Evolutionary conservation across 2,113 vertebrate genomes (phyloP).

Genomic region (Phodopus roborovskii): DNA sequence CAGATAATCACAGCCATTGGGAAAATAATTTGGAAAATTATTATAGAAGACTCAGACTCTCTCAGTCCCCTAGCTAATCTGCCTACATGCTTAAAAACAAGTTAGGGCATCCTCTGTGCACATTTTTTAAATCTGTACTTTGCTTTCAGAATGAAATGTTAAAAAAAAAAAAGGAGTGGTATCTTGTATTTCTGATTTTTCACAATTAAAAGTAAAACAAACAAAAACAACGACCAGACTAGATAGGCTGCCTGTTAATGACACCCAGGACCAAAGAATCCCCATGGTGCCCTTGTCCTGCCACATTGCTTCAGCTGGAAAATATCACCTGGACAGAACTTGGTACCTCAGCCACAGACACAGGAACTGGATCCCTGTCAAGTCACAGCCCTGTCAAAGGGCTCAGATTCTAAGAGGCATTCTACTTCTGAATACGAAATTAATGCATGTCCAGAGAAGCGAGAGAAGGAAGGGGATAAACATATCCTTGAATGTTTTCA

Average conservation of each 20-base stretch:
- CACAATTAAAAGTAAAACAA: background rate
- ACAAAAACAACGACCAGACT: background rate
- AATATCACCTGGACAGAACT: background rate
- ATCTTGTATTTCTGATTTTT: background rate
- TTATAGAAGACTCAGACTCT: background rate
- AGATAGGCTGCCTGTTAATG: background rate
- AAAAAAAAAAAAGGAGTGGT: background rate
- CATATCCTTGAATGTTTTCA: background rate
- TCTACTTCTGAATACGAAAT: background rate
- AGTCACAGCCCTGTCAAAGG: background rate
- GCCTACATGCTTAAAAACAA: background rate
- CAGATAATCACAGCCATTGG: slow-evolving; percentile 8
- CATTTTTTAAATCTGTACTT: background rate
- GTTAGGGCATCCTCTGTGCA: background rate
- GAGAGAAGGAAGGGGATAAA: background rate
- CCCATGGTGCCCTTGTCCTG: background rate
- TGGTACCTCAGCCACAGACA: background rate
- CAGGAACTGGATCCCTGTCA: background rate
- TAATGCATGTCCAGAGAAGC: background rate
- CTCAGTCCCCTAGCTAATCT: background rate
- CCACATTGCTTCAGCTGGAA: background rate
- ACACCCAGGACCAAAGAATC: background rate
- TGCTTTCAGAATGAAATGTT: background rate
- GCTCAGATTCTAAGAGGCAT: background rate
- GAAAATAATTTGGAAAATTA: background rate